Percentiles rank a stretch among this genome's conserved stretches.
phyloP scores from a whole-genome alignment of 2,888 invertebrate species.

The Drosophila acutilabella region DNA sequence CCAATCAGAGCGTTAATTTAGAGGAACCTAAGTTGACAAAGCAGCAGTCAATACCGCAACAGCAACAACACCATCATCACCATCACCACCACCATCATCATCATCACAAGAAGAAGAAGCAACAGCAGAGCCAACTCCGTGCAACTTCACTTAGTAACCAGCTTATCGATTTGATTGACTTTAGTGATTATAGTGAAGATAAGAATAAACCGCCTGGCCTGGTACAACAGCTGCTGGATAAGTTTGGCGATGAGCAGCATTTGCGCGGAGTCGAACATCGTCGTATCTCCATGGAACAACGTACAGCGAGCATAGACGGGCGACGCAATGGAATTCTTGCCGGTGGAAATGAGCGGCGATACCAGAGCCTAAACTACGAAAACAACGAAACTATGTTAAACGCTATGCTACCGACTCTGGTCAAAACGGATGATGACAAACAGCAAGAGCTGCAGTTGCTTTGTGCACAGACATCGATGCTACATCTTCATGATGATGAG shows the following conservation, averaged over 20 bases:
- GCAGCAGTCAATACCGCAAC: conserved; percentile 23
- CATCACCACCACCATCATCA: conserved; percentile 29
- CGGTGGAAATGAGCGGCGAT: conserved; percentile 70
- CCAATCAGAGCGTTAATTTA: conserved; percentile 84
- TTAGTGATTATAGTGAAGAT: conserved; percentile 82
- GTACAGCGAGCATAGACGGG: conserved; percentile 83
- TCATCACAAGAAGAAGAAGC: conserved; percentile 19
- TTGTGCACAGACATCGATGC: conserved; percentile 79
- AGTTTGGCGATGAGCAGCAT: conserved; percentile 67
- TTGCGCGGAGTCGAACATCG: conserved; percentile 79
- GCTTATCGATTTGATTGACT: conserved; percentile 83
- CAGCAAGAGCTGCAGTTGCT: conserved; percentile 79
- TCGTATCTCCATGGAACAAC: conserved; percentile 82
- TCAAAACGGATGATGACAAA: conserved; percentile 82
- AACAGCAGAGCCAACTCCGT: conserved; percentile 33
- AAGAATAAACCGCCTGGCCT: conserved; percentile 69
- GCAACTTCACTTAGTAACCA: conserved; percentile 21
- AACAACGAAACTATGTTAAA: conserved; percentile 84
- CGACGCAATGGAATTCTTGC: conserved; percentile 85
- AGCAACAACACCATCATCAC: conserved; percentile 37
- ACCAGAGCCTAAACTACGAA: conserved; percentile 84
- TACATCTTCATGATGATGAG: conserved; percentile 66
- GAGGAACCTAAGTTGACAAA: conserved; percentile 74
- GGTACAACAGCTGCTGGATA: conserved; percentile 70
- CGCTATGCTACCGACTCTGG: conserved; percentile 49